Evolutionary conservation across 2,113 vertebrate species (phyloP).

Genomic region (Vidua chalybeata): DNA sequence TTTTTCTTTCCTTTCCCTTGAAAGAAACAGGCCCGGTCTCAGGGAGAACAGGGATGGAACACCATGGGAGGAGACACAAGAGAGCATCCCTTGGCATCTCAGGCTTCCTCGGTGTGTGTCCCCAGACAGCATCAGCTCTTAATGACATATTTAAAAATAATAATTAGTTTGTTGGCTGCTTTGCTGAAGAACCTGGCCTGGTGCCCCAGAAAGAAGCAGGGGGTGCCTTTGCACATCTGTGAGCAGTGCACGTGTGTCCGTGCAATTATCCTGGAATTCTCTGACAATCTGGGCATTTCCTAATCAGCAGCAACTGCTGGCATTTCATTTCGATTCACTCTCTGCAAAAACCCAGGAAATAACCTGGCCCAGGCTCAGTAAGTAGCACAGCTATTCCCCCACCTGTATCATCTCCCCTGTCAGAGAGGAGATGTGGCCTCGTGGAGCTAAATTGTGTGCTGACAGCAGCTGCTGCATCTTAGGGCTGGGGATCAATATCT

Average conservation of each 20-base stretch:
- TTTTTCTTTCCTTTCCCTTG: background rate
- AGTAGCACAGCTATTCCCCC: background rate
- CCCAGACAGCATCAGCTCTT: background rate
- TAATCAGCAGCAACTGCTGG: background rate
- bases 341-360: background rate
- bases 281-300: background rate
- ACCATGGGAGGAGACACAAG: background rate
- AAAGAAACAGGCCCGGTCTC: background rate
- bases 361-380: background rate
- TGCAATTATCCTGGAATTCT: background rate
- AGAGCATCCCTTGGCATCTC: background rate
- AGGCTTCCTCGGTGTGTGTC: background rate
- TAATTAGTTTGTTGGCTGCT: background rate
- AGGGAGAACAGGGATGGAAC: background rate
- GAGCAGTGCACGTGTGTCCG: accelerated
- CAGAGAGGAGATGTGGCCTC: background rate
- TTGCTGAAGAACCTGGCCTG: background rate
- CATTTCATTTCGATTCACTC: background rate
- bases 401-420: background rate
- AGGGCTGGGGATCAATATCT: background rate
- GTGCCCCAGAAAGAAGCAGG: background rate
- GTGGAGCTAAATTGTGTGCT: background rate
- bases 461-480: background rate
- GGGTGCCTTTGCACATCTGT: background rate
- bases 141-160: background rate